Conservation (phyloP, 2,113 vertebrate species). For the Lagopus muta region DNA sequence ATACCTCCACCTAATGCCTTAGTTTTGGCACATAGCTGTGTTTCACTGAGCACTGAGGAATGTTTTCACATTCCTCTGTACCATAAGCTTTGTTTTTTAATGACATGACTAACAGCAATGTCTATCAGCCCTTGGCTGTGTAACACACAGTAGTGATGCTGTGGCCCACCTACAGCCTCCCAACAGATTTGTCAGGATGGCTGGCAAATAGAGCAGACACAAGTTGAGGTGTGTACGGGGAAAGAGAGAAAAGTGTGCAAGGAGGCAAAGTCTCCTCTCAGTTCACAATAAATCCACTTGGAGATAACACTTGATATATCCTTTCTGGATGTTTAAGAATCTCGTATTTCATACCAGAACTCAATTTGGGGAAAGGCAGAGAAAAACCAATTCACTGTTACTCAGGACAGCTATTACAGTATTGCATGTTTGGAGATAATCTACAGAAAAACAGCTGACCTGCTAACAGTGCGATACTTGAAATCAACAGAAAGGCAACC, state of each 20-base stretch:
- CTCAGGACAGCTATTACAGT: accelerated
- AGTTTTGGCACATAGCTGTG: neutral
- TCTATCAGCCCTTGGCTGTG: neutral
- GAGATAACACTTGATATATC: neutral
- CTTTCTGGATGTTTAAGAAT: neutral
- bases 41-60: neutral
- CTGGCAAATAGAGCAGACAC: neutral
- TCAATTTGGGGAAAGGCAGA: neutral
- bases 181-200: neutral
- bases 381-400: neutral
- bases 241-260: neutral
- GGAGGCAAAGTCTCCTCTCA: neutral
- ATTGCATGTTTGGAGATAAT: neutral
- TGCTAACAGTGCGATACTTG: neutral
- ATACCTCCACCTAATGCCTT: neutral
- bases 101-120: neutral
- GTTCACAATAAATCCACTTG: neutral
- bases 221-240: neutral
- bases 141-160: neutral
- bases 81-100: neutral
- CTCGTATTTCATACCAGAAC: neutral
- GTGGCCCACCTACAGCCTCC: neutral
- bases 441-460: neutral
- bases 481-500: neutral
- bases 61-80: neutral